phyloP scores from a whole-genome alignment of 2,797 vertebrate genomes.

The Cichlasoma orientale region DNA sequence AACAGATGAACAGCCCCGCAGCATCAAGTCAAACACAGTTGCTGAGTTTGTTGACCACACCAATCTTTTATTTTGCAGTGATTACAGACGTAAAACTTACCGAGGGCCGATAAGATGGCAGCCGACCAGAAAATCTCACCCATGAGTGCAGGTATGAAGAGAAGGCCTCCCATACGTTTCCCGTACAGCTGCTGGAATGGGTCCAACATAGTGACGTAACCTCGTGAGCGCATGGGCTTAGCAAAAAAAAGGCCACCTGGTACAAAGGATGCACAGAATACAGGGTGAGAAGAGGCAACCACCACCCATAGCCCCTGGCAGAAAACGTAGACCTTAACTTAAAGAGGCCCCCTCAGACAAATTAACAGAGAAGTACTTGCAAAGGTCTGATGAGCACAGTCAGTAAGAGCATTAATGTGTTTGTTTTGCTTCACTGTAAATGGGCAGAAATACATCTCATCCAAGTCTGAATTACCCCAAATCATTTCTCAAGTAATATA shows the following conservation, averaged over 20 bases:
- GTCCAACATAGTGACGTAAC: slow-evolving; percentile 98
- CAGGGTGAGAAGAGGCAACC: neutral
- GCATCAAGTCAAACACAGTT: neutral
- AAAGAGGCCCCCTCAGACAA: neutral
- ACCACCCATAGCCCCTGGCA: neutral
- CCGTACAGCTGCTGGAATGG: slow-evolving; percentile 97
- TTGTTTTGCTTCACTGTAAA: neutral
- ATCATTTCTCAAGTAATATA: neutral
- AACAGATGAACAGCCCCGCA: neutral
- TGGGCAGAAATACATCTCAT: neutral
- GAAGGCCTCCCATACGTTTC: slow-evolving; percentile 95
- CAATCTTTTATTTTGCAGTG: neutral
- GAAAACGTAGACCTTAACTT: neutral
- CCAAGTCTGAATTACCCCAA: neutral
- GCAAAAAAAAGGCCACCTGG: slow-evolving; percentile 98
- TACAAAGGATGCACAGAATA: slow-evolving; percentile 16
- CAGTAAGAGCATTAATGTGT: neutral
- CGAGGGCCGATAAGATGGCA: slow-evolving; percentile 95
- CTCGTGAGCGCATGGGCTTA: slow-evolving; percentile 96
- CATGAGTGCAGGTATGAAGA: slow-evolving; percentile 98
- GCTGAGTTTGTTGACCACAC: neutral
- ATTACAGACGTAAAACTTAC: slow-evolving; percentile 74
- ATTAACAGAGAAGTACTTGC: neutral
- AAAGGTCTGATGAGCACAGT: neutral
- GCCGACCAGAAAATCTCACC: slow-evolving; percentile 99